Evolutionary conservation across 2,113 vertebrate species (phyloP), one percentile per base, ranked within the genome.

Genomic region (Candoia aspera): DNA sequence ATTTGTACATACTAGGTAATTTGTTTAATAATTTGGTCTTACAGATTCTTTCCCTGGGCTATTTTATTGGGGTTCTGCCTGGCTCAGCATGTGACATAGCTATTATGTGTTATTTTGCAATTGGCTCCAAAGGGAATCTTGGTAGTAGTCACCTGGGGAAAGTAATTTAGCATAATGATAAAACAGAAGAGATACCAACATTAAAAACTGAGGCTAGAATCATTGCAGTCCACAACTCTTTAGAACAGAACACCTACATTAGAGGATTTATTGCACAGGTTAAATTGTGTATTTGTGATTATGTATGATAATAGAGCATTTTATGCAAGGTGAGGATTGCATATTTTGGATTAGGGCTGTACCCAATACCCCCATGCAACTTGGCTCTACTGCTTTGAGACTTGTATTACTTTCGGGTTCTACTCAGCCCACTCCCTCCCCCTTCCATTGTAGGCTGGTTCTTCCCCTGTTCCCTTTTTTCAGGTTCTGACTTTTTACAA

Each of bases 161-260:
- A 58, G 33, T 87, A n/a, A 79, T 33, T 91, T 24, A 73, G 33
- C 33, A 87, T 87, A 85, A 37, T 42, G 49, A 91, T 91, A 53
- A 73, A 87, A 33, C 37, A 87, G 8, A 24, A 26, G 37, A 90
- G 21, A 57, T 6, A 9, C 8, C 23, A 58, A 88, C 87, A 87
- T 26, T 87, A 23, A 55, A 23, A 91, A 60, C 37, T 46, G 11
- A 79, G 24, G 2, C 64, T 46, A 33, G 26, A 79, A 73, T 87
- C 24, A 87, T 24, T 29, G 33, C n/a, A 8, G 5, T 58, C 37
- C 37, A 59, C 26, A 83, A 13, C 29, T 83, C 10, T 88, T 86
- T 21, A 87, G 62, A 23, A 88, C 9, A 79, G 11, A 15, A 26
- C 55, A 6, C 29, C 60, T 68, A 26, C 53, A 17, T 37, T 79